phyloP scores from a whole-genome alignment of 1,140 invertebrate genomes.

The Dryas iulia region DNA sequence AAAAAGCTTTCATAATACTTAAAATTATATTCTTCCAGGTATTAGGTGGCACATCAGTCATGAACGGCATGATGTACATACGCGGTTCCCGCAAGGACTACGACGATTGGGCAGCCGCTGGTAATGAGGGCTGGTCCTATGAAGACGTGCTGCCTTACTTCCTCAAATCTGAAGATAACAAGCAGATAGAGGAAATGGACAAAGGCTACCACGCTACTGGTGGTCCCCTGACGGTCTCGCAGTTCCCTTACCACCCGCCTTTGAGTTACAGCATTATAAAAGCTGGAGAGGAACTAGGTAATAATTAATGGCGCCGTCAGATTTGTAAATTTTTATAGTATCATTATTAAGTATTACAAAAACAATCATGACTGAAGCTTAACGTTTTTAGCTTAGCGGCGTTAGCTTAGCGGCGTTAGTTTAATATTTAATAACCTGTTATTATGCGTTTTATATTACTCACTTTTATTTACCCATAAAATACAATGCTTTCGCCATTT shows the following conservation, averaged over 20 bases:
- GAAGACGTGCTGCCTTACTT: conserved; percentile 94
- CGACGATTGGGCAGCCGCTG: conserved; percentile 92
- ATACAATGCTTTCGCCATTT: too few species aligned
- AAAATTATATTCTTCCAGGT: conserved; percentile 83
- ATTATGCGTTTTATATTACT: too few species aligned
- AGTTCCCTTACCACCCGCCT: conserved; percentile 93
- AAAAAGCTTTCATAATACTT: too few species aligned
- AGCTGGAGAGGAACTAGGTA: conserved; percentile 89
- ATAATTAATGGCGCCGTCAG: neutral
- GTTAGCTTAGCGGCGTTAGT: too few species aligned
- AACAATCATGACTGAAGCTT: too few species aligned
- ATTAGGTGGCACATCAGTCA: conserved; percentile 94
- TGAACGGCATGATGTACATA: conserved; percentile 99
- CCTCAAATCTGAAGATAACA: conserved; percentile 92
- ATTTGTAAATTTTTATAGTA: too few species aligned
- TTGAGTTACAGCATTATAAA: conserved; percentile 91
- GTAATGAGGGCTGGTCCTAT: conserved; percentile 94
- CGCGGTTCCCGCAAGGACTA: conserved; percentile 94
- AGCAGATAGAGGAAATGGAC: conserved; percentile 83
- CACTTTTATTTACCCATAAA: too few species aligned
- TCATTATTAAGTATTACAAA: too few species aligned
- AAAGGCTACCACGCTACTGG: conserved; percentile 88
- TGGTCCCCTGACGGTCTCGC: conserved; percentile 88
- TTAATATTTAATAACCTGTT: too few species aligned
- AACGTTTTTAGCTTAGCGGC: too few species aligned